A percentile compares a stretch with the other conserved stretches of the same genome.
phyloP scores from a whole-genome alignment of 2,888 invertebrate genomes.

The Acrobasis repandana region DNA sequence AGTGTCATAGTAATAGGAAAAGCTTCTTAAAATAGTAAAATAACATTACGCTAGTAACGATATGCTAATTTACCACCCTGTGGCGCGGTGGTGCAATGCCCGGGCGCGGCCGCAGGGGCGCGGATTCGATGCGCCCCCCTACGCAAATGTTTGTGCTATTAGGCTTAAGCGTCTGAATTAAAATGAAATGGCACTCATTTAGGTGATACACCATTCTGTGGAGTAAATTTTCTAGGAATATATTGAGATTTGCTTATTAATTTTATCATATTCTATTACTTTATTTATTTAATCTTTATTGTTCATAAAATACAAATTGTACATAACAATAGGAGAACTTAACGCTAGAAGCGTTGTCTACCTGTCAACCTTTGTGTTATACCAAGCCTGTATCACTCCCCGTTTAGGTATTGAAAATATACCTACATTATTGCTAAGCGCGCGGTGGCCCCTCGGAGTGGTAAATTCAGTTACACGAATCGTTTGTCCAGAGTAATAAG shows the following conservation, averaged over 20 bases:
- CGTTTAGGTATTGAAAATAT: too few relatives aligned
- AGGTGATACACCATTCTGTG: background rate
- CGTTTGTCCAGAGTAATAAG: too few relatives aligned
- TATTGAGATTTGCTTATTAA: background rate
- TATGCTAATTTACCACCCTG: conserved; percentile 10
- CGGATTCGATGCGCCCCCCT: background rate
- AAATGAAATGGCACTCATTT: background rate
- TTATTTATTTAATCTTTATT: too few relatives aligned
- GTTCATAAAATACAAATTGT: too few relatives aligned
- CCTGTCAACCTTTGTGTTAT: too few relatives aligned
- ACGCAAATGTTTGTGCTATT: background rate
- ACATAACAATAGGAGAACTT: too few relatives aligned
- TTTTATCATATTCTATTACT: too few relatives aligned
- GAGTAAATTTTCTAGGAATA: background rate
- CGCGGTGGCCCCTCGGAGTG: too few relatives aligned
- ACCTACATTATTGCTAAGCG: too few relatives aligned
- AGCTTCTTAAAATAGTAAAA: conserved; percentile 20
- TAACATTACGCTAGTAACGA: conserved; percentile 7
- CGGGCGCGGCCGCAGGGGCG: background rate
- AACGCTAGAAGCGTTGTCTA: too few relatives aligned
- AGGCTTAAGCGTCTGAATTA: background rate
- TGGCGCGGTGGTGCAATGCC: conserved; percentile 7
- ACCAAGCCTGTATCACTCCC: too few relatives aligned
- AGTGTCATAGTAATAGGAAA: conserved; percentile 30
- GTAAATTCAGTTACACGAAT: too few relatives aligned